A percentile compares a stretch with the other conserved stretches of the same genome.
Conservation (phyloP, 2,888 invertebrate species). For the Eupelmus urozonus region DNA sequence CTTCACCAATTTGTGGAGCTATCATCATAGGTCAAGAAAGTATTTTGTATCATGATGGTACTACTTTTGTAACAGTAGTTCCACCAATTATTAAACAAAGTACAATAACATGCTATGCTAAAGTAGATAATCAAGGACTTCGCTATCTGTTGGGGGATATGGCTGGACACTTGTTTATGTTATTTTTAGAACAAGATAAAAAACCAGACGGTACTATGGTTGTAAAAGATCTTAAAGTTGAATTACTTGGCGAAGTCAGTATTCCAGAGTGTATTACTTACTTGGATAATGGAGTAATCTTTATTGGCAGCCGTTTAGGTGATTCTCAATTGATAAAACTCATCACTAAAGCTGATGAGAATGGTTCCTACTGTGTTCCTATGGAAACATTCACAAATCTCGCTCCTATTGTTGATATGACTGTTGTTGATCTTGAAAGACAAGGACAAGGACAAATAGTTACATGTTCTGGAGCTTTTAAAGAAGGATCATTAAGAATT, state of each 20-base stretch:
- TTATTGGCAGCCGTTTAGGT: conserved; percentile 96
- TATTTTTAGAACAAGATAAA: conserved; percentile 92
- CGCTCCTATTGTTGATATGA: conserved; percentile 98
- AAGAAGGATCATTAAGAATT: conserved; percentile 97
- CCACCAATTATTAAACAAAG: conserved; percentile 97
- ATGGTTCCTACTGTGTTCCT: conserved; percentile 92
- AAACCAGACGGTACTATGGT: conserved; percentile 86
- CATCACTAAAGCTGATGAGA: conserved; percentile 89
- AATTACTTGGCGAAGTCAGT: conserved; percentile 92
- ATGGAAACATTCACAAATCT: conserved; percentile 98
- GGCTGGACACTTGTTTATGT: conserved; percentile 96
- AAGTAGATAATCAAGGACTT: conserved; percentile 93
- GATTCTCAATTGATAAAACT: conserved; percentile 97
- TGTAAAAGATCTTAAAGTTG: conserved; percentile 95
- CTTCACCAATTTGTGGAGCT: conserved; percentile 95
- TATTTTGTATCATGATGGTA: conserved; percentile 97
- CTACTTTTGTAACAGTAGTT: conserved; percentile 92
- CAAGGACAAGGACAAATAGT: conserved; percentile 99
- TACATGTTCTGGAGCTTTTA: conserved; percentile 97
- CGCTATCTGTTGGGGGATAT: conserved; percentile 96
- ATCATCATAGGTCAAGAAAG: conserved; percentile 98
- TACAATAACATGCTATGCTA: conserved; percentile 95
- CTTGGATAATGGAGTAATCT: conserved; percentile 98
- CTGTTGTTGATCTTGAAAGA: conserved; percentile 96
- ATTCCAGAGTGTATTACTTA: conserved; percentile 99